Conservation (phyloP, 1,140 invertebrate genomes). For the Chymomyza costata region DNA sequence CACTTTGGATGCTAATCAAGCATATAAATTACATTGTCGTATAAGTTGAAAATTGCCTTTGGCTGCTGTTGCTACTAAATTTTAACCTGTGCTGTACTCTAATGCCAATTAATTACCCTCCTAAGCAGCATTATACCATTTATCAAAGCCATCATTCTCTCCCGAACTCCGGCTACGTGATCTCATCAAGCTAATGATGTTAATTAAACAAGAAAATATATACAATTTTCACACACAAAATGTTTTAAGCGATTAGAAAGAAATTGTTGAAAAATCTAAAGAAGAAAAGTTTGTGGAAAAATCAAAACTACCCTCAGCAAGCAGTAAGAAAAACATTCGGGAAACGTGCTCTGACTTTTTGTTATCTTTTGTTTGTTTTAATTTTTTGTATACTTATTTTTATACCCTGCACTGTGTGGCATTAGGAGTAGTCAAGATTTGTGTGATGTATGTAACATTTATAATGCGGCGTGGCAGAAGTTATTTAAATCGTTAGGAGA, state of each 20-base stretch:
- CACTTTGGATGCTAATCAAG: slow-evolving; percentile 22
- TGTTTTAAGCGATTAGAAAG: slow-evolving; percentile 62
- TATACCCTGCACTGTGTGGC: too few relatives aligned
- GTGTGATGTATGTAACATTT: too few relatives aligned
- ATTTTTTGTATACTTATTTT: too few relatives aligned
- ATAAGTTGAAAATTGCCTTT: slow-evolving; percentile 30
- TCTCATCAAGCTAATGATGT: slow-evolving; percentile 64
- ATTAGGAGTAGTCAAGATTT: too few relatives aligned
- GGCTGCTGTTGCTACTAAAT: too few relatives aligned
- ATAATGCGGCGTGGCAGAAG: too few relatives aligned
- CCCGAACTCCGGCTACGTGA: slow-evolving; percentile 34
- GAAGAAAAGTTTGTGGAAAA: slow-evolving; percentile 6
- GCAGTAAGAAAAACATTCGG: too few relatives aligned
- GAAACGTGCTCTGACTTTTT: too few relatives aligned
- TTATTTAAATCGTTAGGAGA: too few relatives aligned
- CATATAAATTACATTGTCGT: slow-evolving; percentile 47
- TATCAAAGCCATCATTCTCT: slow-evolving; percentile 32
- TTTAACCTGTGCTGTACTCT: not conserved
- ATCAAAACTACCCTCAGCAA: slow-evolving; percentile 3
- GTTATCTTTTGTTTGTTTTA: too few relatives aligned
- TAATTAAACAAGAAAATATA: slow-evolving; percentile 53
- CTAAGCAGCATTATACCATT: slow-evolving; percentile 16
- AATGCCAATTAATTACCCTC: slow-evolving; percentile 53
- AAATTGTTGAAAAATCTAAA: slow-evolving; percentile 35
- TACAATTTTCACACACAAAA: slow-evolving; percentile 37